Base-by-base conservation (phyloP, 2,113 vertebrate species). In the Heliornis fulica region DNA sequence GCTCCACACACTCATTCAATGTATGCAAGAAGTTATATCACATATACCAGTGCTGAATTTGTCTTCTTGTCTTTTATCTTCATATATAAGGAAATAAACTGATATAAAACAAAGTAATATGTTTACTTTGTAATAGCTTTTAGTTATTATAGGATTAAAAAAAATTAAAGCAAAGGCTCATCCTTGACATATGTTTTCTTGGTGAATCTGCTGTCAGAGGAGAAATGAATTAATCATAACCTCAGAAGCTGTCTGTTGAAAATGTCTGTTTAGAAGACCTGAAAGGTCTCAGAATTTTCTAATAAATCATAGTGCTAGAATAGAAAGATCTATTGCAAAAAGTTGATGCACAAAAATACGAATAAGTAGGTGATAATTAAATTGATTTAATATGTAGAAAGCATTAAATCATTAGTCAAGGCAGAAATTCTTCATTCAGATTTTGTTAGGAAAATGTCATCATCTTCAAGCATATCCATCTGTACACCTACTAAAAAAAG, bases 171-270 rank as follows among this genome's bases (percentile, higher is more conserved):
- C 11, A 57, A 88, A 90, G 32, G 9, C 60, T 96, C 43, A 34
- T 90, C 23, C 16, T 88, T 88, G 41, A 74, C 79, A 80, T 83
- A 45, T 43, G n/a, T 84, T 93, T 97, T 89, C 57, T 69, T 7
- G 1, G 69, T 87, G 68, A 79, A 90, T 90, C 34, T 79, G 76
- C 48, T 91, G 51, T 94, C 68, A 92, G 83, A 94, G 59, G 23
- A 81, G 86, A 90, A 94, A 88, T 70, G 23, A 94, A 93, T 88
- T 92, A 93, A 95, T 94, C 91, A 83, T 83, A 87, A 68, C 64
- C 46, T 87, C 81, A 79, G 74, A 87, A 94, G 50, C 45, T 82
- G 25, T 78, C 70, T 90, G 29, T 83, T 89, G 91, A 29, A 92
- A 83, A 82, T 82, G 41, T 83, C 81, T 93, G 36, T 85, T 90